These are phyloP conservation scores for Pycnomerus fuliginosus DNA, from an alignment of 2,888 invertebrate species.

Conservation along the genomic window DNA sequence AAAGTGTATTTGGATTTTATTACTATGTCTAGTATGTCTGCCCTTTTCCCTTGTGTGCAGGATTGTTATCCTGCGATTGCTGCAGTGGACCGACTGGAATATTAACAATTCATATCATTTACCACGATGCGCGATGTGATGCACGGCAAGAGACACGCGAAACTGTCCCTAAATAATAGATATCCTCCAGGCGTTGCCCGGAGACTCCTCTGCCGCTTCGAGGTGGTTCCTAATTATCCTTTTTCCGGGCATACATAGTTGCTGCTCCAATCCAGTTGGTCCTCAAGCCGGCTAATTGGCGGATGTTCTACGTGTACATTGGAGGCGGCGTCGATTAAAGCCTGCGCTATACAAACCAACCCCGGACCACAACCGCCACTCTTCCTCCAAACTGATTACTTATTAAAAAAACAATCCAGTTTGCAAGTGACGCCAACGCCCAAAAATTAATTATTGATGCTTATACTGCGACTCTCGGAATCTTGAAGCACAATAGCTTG, in stretches of 20 bases:
- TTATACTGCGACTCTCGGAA: too few relatives aligned
- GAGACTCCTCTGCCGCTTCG: constrained; percentile 14
- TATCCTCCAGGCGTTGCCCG: constrained; percentile 19
- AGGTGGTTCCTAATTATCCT: constrained; percentile 27
- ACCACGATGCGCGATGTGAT: constrained; percentile 40
- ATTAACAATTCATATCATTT: constrained; percentile 44
- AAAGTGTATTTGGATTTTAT: constrained; percentile 20
- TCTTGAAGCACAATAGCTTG: too few relatives aligned
- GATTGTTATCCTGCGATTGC: constrained; percentile 37
- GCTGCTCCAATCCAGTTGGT: constrained; percentile 41
- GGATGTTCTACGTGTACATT: constrained; percentile 50
- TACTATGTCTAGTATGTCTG: constrained; percentile 27
- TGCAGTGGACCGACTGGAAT: constrained; percentile 30
- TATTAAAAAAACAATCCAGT: constrained; percentile 19
- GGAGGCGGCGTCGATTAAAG: constrained; percentile 52
- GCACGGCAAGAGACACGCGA: constrained; percentile 37
- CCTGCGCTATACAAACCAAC: constrained; percentile 46
- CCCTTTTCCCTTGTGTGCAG: constrained; percentile 33
- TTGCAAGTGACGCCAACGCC: constrained; percentile 6
- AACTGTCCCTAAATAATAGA: constrained; percentile 34
- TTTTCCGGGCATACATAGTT: constrained; percentile 22
- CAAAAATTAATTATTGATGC: too few relatives aligned
- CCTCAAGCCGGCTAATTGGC: constrained; percentile 50
- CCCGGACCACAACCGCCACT: constrained; percentile 35
- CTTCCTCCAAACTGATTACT: constrained; percentile 14